These are phyloP conservation scores for Blastomussa wellsi DNA, from an alignment of 92 coral and sea anemone genomes.

Conservation along the genomic window DNA sequence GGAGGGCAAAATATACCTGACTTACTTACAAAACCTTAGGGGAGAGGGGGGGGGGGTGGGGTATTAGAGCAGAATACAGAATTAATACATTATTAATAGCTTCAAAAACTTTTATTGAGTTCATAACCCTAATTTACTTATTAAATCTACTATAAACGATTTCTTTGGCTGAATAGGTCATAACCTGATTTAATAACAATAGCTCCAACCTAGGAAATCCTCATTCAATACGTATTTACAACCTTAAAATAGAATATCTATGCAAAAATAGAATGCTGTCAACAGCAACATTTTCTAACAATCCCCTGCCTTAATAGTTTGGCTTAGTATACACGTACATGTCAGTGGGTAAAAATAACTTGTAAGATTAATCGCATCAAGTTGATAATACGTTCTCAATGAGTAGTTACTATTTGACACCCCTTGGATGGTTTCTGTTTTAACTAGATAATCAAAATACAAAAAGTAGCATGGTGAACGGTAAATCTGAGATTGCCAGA, in stretches of 20 bases:
- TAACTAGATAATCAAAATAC: too few relatives aligned
- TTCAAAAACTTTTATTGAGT: constrained; percentile 31
- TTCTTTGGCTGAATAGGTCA: neutral
- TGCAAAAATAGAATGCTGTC: constrained; percentile 35
- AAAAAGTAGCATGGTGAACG: too few relatives aligned
- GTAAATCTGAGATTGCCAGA: too few relatives aligned
- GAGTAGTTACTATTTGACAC: too few relatives aligned
- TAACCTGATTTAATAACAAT: neutral
- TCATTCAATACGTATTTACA: constrained; percentile 12
- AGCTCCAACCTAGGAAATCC: constrained; percentile 2
- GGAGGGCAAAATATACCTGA: too few relatives aligned
- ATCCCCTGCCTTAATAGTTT: neutral
- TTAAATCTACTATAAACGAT: constrained; percentile 9
- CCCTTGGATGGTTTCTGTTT: too few relatives aligned
- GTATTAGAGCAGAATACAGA: too few relatives aligned
- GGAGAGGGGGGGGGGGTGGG: too few relatives aligned
- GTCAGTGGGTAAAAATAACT: neutral
- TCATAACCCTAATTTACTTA: constrained; percentile 31
- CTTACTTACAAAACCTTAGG: too few relatives aligned
- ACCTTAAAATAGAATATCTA: constrained; percentile 32
- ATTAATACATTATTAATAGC: neutral
- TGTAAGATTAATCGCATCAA: neutral
- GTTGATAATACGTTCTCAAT: neutral
- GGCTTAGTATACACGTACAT: neutral
- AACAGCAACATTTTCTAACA: neutral